Evolutionary conservation across 2,113 vertebrate species (phyloP).

Genomic region (Solea solea): DNA sequence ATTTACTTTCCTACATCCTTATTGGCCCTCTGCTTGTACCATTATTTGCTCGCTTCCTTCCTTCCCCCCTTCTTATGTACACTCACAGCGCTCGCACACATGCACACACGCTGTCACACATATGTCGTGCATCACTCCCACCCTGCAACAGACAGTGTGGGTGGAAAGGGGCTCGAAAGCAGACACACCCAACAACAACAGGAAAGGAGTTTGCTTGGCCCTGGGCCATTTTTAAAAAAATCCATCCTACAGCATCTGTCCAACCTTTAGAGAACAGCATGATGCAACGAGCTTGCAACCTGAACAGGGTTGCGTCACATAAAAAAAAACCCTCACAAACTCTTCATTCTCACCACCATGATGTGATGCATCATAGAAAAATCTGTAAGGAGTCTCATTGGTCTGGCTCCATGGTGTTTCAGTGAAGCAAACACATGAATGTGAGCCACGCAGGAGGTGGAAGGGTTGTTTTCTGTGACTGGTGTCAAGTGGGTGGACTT

Average conservation of each 20-base stretch:
- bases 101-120: constrained; percentile 11
- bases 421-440: not conserved
- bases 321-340: constrained; percentile 35
- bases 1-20: not conserved
- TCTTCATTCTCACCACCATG: not conserved
- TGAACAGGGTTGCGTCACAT: constrained; percentile 4
- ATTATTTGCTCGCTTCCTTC: not conserved
- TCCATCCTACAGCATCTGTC: constrained; percentile 39
- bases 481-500: constrained; percentile 21
- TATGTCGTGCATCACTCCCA: constrained; percentile 41
- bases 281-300: constrained; percentile 73
- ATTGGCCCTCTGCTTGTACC: not conserved
- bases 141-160: constrained; percentile 58
- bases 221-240: constrained; percentile 31
- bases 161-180: constrained; percentile 55
- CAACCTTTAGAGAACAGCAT: constrained; percentile 55
- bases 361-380: constrained; percentile 11
- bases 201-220: constrained; percentile 63
- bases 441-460: not conserved
- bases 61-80: not conserved
- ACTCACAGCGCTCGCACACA: not conserved
- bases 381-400: constrained; percentile 2
- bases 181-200: constrained; percentile 70
- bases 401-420: not conserved
- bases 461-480: constrained; percentile 8